Percentiles rank a stretch among this genome's conserved stretches.
These are phyloP conservation scores for Drosophila rellima DNA, from an alignment of 2,888 invertebrate species.

Conservation along the genomic window DNA sequence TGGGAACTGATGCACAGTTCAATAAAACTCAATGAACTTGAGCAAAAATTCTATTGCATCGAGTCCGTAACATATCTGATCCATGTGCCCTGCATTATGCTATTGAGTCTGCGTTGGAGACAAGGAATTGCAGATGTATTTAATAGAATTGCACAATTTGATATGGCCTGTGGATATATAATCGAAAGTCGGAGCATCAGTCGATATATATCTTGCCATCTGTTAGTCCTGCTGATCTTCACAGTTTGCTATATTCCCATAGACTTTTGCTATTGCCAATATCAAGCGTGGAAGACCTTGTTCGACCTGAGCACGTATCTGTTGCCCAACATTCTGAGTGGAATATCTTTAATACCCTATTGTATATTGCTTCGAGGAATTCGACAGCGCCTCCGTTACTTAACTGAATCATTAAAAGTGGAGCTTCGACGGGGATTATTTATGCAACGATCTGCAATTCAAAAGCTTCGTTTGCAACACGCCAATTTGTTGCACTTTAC, in stretches of 20 bases:
- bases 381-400: conserved; percentile 31
- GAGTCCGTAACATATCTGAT: conserved; percentile 55
- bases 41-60: conserved; percentile 49
- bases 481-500: conserved; percentile 42
- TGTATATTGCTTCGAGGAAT: conserved; percentile 50
- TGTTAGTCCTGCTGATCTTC: conserved; percentile 36
- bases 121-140: conserved; percentile 27
- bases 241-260: conserved; percentile 17
- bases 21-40: conserved; percentile 23
- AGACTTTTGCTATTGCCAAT: conserved; percentile 10
- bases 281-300: neutral
- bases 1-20: conserved; percentile 30
- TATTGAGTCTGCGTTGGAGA: conserved; percentile 41
- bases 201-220: conserved; percentile 35
- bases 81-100: conserved; percentile 49
- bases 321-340: conserved; percentile 53
- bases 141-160: conserved; percentile 38
- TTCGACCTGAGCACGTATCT: conserved; percentile 44
- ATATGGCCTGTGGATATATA: conserved; percentile 44
- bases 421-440: conserved; percentile 23
- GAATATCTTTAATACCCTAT: conserved; percentile 57
- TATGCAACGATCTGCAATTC: conserved; percentile 29
- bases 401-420: conserved; percentile 30
- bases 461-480: conserved; percentile 48
- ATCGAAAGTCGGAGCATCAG: conserved; percentile 13